Evolutionary conservation across 1,140 invertebrate species (phyloP), one percentile per base, ranked within the genome.

Genomic region (Brachionus sp.): DNA sequence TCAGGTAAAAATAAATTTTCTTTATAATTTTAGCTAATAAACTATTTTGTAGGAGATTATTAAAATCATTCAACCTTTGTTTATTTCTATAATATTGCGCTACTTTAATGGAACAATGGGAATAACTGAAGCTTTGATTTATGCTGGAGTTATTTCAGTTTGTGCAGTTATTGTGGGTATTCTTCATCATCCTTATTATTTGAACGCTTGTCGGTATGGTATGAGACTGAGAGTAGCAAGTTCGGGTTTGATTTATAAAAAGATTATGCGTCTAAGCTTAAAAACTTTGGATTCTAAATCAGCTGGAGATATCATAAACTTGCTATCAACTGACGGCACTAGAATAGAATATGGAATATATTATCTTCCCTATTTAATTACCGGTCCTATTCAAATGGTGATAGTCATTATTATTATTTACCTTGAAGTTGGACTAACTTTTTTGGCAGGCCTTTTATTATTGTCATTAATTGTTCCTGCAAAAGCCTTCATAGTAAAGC

Each of bases 181-280:
- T 39, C 88, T 93, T 1, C 91, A 92, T 85, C 94, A 96, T 90
- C 92, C 92, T 3, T 94, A 93, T 86, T 93, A 95, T 90, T 92
- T 95, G 87, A 91, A 90, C 64, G 91, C 93, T 29, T 87, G 88
- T 37, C 86, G 88, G 53, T 86, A 93, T 84, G 93, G 94, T 37
- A 93, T 95, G 91, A 92, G 93, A 88, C 91, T 94, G 84, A 90
- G 93, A 84, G 91, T 95, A 46, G 92, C 93, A 3, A 92, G 93
- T 86, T 93, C 92, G 85, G 92, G 93, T 0, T 89, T 95, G 44
- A 92, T 95, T 84, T 95, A 95, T 87, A 91, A 93, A 87, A 95
- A 95, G 91, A 92, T 91, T 84, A 23, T 82, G 9, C 13, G 37
- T 19, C 57, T 82, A 6, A 66, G 57, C 39, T 23, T 64, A 39